phyloP scores from a whole-genome alignment of 2,888 invertebrate species.

The Polyommatus icarus region DNA sequence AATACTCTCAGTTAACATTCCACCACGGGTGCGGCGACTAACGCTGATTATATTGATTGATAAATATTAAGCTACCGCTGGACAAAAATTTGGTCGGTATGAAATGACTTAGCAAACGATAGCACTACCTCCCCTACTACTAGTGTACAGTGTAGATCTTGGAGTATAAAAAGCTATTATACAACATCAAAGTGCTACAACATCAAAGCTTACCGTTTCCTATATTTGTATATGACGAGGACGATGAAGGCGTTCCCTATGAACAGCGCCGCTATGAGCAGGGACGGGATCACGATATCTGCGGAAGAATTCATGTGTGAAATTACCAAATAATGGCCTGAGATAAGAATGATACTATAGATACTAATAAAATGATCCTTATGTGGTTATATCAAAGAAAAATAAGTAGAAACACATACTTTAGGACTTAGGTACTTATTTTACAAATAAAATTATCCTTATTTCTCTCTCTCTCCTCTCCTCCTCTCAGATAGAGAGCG shows the following conservation, averaged over 20 bases:
- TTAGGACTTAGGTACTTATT: too few species aligned
- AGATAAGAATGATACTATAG: background rate
- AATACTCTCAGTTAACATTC: too few species aligned
- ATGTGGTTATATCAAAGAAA: background rate
- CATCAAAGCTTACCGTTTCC: constrained; percentile 80
- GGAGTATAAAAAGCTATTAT: background rate
- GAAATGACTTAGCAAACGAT: too few species aligned
- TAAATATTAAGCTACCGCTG: too few species aligned
- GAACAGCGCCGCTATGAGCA: constrained; percentile 85
- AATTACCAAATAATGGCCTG: constrained; percentile 27
- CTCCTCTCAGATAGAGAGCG: too few species aligned
- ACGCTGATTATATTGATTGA: too few species aligned
- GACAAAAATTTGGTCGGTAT: too few species aligned
- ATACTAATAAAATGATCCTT: background rate
- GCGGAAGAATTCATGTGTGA: constrained; percentile 54
- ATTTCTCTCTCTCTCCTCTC: too few species aligned
- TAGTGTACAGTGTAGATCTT: background rate
- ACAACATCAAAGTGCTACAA: background rate
- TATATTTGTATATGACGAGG: constrained; percentile 86
- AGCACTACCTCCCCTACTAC: too few species aligned
- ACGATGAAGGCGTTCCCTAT: constrained; percentile 87
- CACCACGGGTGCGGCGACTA: too few species aligned
- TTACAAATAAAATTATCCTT: too few species aligned
- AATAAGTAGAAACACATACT: too few species aligned
- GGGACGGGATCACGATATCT: constrained; percentile 87